Evolutionary conservation across 1,140 invertebrate genomes (phyloP).

Genomic region (Ectropis grisescens): DNA sequence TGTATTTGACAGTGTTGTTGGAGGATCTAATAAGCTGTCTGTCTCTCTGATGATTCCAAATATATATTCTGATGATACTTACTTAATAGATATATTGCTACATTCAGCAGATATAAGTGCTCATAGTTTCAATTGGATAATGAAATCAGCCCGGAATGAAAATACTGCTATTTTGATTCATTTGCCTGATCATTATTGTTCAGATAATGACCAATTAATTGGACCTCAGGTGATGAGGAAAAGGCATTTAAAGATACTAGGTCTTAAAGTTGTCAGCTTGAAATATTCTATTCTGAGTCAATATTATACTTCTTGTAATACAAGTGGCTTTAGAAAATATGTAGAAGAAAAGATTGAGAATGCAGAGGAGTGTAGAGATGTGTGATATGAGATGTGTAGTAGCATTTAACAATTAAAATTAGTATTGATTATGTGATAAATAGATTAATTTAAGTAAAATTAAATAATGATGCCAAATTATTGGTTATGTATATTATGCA

Average conservation of each 20-base stretch:
- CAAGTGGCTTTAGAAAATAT: conserved; percentile 31
- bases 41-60: conserved; percentile 66
- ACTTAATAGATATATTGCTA: conserved; percentile 75
- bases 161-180: conserved; percentile 74
- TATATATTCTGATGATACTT: conserved; percentile 72
- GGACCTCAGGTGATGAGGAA: conserved; percentile 76
- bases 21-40: conserved; percentile 57
- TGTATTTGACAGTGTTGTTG: conserved; percentile 51
- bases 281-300: conserved; percentile 70
- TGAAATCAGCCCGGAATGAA: conserved; percentile 41
- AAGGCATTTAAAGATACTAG: conserved; percentile 73
- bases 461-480: no score
- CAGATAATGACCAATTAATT: conserved; percentile 66
- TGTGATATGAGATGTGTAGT: no score
- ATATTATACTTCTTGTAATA: conserved; percentile 48
- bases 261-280: conserved; percentile 74
- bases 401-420: no score
- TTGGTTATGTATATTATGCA: no score
- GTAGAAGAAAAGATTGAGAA: conserved; percentile 22
- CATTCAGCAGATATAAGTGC: conserved; percentile 56
- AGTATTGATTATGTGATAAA: no score
- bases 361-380: conserved; percentile 16
- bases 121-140: conserved; percentile 58
- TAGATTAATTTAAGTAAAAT: no score
- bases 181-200: conserved; percentile 77